Percentiles rank a stretch among this genome's conserved stretches.
phyloP scores from a whole-genome alignment of 2,797 vertebrate genomes.

The Dendrocincla fuliginosa region DNA sequence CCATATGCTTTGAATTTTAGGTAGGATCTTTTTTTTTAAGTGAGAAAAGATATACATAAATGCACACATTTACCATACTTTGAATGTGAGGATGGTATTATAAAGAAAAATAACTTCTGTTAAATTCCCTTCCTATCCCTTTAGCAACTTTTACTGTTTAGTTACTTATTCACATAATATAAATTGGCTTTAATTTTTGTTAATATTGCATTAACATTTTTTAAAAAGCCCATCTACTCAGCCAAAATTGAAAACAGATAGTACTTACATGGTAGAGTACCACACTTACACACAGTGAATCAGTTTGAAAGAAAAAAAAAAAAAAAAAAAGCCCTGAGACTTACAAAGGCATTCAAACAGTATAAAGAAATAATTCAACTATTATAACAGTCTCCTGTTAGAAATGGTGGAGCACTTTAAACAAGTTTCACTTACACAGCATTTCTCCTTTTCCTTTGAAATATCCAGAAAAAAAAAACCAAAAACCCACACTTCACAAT shows the following conservation, averaged over 20 bases:
- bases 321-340: not conserved
- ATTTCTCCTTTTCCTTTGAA: conserved; percentile 12
- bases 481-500: not conserved
- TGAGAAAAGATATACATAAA: not conserved
- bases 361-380: not conserved
- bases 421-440: not conserved
- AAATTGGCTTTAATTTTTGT: not conserved
- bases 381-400: not conserved
- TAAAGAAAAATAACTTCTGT: not conserved
- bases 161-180: not conserved
- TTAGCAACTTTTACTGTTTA: not conserved
- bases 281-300: not conserved
- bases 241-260: not conserved
- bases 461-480: not conserved
- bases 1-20: not conserved
- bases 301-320: not conserved
- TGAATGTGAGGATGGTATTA: not conserved
- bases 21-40: not conserved
- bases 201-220: not conserved
- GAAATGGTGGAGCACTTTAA: not conserved
- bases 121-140: not conserved
- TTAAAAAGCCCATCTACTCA: not conserved
- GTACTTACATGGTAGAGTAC: not conserved
- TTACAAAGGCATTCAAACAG: not conserved
- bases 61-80: not conserved